These are phyloP conservation scores for Perognathus longimembris DNA, from an alignment of 2,113 vertebrate genomes.

Conservation along the genomic window DNA sequence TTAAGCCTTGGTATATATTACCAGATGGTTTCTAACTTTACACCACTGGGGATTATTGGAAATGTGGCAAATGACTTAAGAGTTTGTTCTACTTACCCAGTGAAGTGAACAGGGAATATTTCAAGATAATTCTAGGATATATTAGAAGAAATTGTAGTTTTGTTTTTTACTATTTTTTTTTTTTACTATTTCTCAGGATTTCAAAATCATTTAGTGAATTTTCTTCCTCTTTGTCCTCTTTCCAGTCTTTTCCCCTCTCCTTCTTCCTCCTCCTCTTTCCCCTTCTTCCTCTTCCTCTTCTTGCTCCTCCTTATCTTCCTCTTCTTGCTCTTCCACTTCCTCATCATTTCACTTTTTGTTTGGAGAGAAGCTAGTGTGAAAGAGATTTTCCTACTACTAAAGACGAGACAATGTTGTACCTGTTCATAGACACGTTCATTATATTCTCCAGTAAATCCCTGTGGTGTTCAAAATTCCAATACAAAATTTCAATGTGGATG, in stretches of 20 bases:
- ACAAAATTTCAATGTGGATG: conserved; percentile 34
- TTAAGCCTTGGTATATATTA: background rate
- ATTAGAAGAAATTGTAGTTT: background rate
- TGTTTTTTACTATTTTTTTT: too few relatives aligned
- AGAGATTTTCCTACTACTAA: background rate
- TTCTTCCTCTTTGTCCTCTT: too few relatives aligned
- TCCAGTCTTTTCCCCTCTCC: too few relatives aligned
- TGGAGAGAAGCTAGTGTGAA: background rate
- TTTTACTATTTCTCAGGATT: background rate
- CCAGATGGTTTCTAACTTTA: background rate
- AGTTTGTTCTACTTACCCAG: background rate
- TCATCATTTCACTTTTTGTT: too few relatives aligned
- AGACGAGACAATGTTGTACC: background rate
- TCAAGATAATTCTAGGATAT: background rate
- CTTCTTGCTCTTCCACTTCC: too few relatives aligned
- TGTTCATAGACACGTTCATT: background rate
- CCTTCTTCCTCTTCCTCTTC: too few relatives aligned
- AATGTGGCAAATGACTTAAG: background rate
- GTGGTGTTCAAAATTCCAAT: conserved; percentile 44
- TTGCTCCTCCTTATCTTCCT: too few relatives aligned
- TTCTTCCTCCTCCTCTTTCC: too few relatives aligned
- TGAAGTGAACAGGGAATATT: background rate
- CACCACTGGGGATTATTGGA: background rate
- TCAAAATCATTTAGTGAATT: background rate
- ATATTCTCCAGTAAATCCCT: conserved; percentile 58